These are phyloP conservation scores for Neodontobutis hainanensis DNA, from an alignment of 2,113 vertebrate species.

Conservation along the genomic window DNA sequence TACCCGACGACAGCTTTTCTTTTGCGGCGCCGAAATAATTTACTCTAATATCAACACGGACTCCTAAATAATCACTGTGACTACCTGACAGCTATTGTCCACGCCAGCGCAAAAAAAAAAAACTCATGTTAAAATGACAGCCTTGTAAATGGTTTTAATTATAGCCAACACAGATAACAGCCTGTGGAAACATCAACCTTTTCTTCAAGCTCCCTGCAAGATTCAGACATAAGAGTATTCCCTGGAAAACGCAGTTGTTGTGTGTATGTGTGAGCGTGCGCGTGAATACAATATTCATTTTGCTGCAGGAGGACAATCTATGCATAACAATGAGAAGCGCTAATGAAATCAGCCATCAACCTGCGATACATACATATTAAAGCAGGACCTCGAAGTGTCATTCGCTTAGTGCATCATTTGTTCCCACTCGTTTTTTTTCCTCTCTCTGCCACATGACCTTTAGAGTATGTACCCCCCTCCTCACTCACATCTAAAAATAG, in stretches of 20 bases:
- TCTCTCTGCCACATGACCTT: conserved; percentile 77
- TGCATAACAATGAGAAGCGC: conserved; percentile 99
- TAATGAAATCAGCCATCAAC: conserved; percentile 99
- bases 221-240: conserved; percentile 75
- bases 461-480: conserved; percentile 68
- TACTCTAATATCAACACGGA: conserved; percentile 46
- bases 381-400: conserved; percentile 92
- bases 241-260: conserved; percentile 71
- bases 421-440: conserved; percentile 81
- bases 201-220: conserved; percentile 66
- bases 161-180: conserved; percentile 68
- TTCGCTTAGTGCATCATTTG: conserved; percentile 95
- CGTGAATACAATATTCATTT: conserved; percentile 98
- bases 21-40: conserved; percentile 46
- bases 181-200: conserved; percentile 71
- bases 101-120: conserved; percentile 32
- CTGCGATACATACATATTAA: conserved; percentile 99
- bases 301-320: conserved; percentile 99
- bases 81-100: conserved; percentile 68
- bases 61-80: conserved; percentile 58
- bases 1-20: conserved; percentile 46
- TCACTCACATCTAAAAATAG: conserved; percentile 67
- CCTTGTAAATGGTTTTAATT: conserved; percentile 76
- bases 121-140: conserved; percentile 65
- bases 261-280: conserved; percentile 77